Conservation (phyloP, 2,113 vertebrate genomes). For the Rhabdomys dilectus region DNA sequence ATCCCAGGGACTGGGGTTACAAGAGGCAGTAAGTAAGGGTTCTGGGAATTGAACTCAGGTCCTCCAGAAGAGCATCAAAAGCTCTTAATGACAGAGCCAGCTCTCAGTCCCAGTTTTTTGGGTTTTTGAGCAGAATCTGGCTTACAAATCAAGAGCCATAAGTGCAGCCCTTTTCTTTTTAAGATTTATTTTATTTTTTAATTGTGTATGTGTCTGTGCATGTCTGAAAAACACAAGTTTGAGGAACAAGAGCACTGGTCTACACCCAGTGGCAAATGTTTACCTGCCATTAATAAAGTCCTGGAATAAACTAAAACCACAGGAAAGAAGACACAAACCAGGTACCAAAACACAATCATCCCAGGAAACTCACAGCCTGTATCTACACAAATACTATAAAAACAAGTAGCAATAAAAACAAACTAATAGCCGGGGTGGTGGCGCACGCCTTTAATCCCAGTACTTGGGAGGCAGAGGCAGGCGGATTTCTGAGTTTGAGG, state of each 20-base stretch:
- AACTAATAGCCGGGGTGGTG: too few species aligned
- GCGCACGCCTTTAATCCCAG: too few species aligned
- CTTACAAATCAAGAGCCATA: background rate
- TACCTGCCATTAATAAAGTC: background rate
- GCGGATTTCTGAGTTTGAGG: too few species aligned
- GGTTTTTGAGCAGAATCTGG: background rate
- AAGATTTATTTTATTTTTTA: background rate
- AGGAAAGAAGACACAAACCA: background rate
- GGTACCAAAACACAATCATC: background rate
- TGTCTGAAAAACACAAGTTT: background rate
- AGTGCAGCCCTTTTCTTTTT: background rate
- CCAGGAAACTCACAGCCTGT: background rate
- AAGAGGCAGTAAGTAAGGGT: background rate
- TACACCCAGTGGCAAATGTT: background rate
- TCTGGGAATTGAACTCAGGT: background rate
- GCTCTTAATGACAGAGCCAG: background rate
- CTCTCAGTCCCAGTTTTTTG: background rate
- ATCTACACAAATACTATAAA: slow-evolving; percentile 34
- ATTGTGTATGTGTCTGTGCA: too few species aligned
- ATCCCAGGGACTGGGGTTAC: background rate
- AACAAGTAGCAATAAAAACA: background rate
- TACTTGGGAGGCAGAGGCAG: too few species aligned
- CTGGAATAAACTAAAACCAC: background rate
- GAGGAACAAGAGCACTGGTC: background rate
- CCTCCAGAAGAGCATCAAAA: background rate